Conservation (phyloP, 2,888 invertebrate genomes). For the Lasioglossum malachurum region DNA sequence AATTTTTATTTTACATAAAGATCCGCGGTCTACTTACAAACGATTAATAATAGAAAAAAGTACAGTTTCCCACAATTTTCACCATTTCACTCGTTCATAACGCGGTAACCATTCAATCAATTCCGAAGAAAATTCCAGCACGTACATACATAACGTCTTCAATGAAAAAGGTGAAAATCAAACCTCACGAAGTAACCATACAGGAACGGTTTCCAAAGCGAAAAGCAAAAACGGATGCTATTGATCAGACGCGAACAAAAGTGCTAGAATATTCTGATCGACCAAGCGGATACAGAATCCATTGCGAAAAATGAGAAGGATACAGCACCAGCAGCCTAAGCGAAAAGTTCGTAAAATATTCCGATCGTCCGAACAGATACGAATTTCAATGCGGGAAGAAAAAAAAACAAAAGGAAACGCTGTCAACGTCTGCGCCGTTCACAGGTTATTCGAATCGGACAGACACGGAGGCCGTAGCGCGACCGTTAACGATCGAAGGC, state of each 20-base stretch:
- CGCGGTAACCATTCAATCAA: too few relatives aligned
- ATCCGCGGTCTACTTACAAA: too few relatives aligned
- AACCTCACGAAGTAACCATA: neutral
- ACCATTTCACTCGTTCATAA: too few relatives aligned
- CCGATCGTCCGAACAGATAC: neutral
- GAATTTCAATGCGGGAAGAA: neutral
- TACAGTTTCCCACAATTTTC: too few relatives aligned
- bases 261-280: neutral
- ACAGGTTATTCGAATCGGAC: neutral
- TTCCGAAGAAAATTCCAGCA: too few relatives aligned
- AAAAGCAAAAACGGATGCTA: neutral
- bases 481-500: neutral
- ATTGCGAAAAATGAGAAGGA: neutral
- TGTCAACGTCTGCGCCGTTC: neutral
- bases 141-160: too few relatives aligned
- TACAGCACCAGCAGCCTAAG: neutral
- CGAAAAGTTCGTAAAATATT: neutral
- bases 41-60: too few relatives aligned
- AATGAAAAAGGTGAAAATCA: neutral
- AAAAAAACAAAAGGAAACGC: neutral
- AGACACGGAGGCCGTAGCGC: neutral
- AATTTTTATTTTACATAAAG: too few relatives aligned
- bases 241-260: neutral
- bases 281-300: neutral
- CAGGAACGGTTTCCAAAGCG: neutral